Evolutionary conservation across 2,888 invertebrate species (phyloP), one percentile per base, ranked within the genome.

Genomic region (Leptopilina syphax): DNA sequence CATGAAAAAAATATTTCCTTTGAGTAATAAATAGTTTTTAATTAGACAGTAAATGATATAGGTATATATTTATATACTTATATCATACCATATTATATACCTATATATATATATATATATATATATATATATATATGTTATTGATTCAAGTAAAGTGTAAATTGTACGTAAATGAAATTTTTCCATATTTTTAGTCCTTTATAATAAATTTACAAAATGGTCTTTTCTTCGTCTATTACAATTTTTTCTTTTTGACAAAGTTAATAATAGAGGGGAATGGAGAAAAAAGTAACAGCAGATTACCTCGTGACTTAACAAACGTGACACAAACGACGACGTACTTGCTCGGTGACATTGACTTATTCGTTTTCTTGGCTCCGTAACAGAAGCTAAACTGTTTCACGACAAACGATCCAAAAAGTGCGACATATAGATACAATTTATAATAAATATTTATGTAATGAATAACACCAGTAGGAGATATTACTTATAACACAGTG

Each of bases 361-460:
- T 73, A 73, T 73, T 54, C 34, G 57, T n/a, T 27, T 70, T 8
- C 34, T 54, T 73, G 57, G n/a, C 73, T 57, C 73, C 34, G 50
- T 34, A 8, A 73, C 54, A 57, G 57, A 73, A 57, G 57, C 73
- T 73, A 57, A 73, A 57, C 57, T 73, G 73, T 73, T 73, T 73
- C n/a, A 7, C 57, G 57, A 4, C n/a, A 73, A 73, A 57, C 57
- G 57, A 73, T 70, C 13, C 70, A 70, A 27, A n/a, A 50, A 10
- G 54, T 13, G 7, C 54, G 34, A 34, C n/a, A n/a, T 27, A 70
- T 6, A n/a, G n/a, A 50, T 47, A 9, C 6, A 63, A 67, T 70
- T 50, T 70, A 34, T 34, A 34, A 34, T 34, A 34, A 34, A 34
- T 3, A 34, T 34, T 34, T 34, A 3, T 34, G 34, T 34, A 34